phyloP scores from a whole-genome alignment of 2,888 invertebrate species.

The Mycalesis mineus region DNA sequence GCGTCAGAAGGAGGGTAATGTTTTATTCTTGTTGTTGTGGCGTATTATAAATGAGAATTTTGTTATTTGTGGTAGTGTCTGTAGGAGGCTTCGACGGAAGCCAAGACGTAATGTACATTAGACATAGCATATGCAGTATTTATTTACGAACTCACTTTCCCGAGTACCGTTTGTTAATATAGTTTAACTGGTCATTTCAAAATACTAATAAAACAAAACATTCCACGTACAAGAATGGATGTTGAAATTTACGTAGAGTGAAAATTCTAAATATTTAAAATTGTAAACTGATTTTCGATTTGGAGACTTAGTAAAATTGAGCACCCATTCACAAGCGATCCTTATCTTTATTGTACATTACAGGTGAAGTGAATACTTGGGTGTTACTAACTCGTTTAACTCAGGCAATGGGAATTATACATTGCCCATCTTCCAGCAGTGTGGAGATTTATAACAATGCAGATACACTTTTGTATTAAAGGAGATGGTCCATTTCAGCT shows the following conservation, averaged over 20 bases:
- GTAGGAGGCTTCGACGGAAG: conserved; percentile 61
- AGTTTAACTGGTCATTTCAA: conserved; percentile 43
- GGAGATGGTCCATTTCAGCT: too few relatives aligned
- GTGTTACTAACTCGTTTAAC: background rate
- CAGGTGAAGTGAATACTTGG: background rate
- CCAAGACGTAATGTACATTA: conserved; percentile 49
- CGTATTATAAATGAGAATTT: conserved; percentile 38
- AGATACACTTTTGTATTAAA: too few relatives aligned
- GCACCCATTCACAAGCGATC: conserved; percentile 35
- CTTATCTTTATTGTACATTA: conserved; percentile 8
- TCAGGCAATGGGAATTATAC: background rate
- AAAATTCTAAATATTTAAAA: background rate
- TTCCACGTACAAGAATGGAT: conserved; percentile 48
- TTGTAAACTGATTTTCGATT: background rate
- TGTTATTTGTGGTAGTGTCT: conserved; percentile 56
- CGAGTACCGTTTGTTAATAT: conserved; percentile 18
- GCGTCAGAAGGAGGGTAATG: too few relatives aligned
- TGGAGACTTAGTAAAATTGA: conserved; percentile 38
- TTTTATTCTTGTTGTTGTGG: conserved; percentile 43
- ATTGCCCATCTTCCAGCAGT: too few relatives aligned
- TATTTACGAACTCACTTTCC: conserved; percentile 41
- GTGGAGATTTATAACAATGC: too few relatives aligned
- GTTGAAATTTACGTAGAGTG: conserved; percentile 42
- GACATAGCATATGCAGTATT: conserved; percentile 44
- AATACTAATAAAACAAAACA: conserved; percentile 42